Conservation (phyloP, 2,888 invertebrate genomes). For the Mongoloraphidia duomilia region DNA sequence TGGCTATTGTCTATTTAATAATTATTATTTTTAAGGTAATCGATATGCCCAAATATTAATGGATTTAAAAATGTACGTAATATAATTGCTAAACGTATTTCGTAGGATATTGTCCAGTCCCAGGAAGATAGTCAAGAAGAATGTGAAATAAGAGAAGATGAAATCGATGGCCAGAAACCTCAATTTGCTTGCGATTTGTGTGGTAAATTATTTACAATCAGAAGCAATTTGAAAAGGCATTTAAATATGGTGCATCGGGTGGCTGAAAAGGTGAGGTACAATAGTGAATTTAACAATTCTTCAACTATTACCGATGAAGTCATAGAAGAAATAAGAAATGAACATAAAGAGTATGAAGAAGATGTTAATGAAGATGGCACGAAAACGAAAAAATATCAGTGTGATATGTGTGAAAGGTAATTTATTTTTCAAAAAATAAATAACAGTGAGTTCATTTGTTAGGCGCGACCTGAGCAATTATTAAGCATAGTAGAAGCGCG, state of each 20-base stretch:
- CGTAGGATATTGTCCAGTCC: too few species aligned
- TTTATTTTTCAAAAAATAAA: too few species aligned
- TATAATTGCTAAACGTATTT: too few species aligned
- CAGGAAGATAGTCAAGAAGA: too few species aligned
- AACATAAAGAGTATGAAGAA: not conserved
- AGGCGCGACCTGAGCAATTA: too few species aligned
- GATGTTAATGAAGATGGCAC: not conserved
- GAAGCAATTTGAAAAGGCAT: not conserved
- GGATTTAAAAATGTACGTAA: too few species aligned
- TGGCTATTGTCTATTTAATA: too few species aligned
- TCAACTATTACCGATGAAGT: not conserved
- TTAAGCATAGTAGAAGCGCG: too few species aligned
- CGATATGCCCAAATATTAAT: too few species aligned
- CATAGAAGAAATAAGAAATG: not conserved
- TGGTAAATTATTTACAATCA: not conserved
- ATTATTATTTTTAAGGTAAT: too few species aligned
- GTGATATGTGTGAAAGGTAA: slow-evolving; percentile 1
- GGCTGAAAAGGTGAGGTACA: not conserved
- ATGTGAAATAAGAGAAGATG: too few species aligned
- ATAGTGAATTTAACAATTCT: not conserved
- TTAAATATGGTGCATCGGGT: not conserved
- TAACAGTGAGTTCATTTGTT: too few species aligned
- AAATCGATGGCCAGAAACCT: not conserved
- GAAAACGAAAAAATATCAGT: not conserved
- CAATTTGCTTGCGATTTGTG: not conserved